Evolutionary conservation across 53 echinoderm and acorn worm species (phyloP), one percentile per base, ranked within the genome.

Genomic region (Crossaster papposus): DNA sequence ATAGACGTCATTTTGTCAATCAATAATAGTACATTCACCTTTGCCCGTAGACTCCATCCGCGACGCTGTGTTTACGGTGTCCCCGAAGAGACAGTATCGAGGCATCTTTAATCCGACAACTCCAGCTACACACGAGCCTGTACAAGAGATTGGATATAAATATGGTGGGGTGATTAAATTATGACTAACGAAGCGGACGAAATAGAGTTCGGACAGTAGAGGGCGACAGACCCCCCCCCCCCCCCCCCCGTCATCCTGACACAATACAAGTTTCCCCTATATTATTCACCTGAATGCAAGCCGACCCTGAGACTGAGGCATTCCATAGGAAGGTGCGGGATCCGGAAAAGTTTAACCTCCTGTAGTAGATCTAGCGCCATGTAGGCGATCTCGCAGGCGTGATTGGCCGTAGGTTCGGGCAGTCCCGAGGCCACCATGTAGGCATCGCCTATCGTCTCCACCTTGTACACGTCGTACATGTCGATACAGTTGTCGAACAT

Each of bases 361-460:
- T 53, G 32, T 6, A 94, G 80, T 0, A 94, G 89, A 28, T 92
- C 94, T 11, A 94, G 37, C 13, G 94, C 91, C 94, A 94, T 94
- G 44, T 75, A 89, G 29, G 88, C 92, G 26, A 94, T 94, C 85
- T 94, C 94, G 17, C 83, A 83, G 31, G 94, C 94, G 63, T 94
- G 94, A 30, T 32, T 63, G 26, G 84, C 86, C 1, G 78, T 70
- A 0, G 78, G 89, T 14, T 77, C 81, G 2, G 94, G 94, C 14
- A 90, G 70, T 0, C 94, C 94, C 3, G 94, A 94, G 0, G 79
- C 94, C 22, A 94, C 94, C 94, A 94, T 94, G 83, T 94, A 94
- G 24, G 94, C 94, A 44, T 94, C 94, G 3, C 94, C 94, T 23
- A 94, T 90, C 0, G 94, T 94, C 68, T 94, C 94, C 54, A 94